Evolutionary conservation across 2,888 invertebrate species (phyloP), one percentile per base, ranked within the genome.

Genomic region (Dermolepida albohirtum): DNA sequence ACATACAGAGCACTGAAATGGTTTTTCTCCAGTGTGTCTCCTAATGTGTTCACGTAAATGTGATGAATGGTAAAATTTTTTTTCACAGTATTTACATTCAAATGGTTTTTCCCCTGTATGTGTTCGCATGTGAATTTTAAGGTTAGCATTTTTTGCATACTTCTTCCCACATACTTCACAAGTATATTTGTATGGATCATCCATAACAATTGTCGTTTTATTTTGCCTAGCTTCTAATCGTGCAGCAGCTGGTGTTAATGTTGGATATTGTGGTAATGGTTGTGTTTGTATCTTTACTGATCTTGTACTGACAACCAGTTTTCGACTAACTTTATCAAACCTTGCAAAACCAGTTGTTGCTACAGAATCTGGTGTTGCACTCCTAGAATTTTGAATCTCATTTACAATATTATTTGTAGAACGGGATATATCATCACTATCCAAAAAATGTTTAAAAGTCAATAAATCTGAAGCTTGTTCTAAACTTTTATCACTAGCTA

Each of bases 101-200:
- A 81, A 82, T 0, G 82, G 82, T 70, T 82, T 82, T 70, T 82
- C 82, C 16, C 81, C 82, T 1, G 82, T 82, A 71, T 82, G 82
- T 5, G 80, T 81, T 62, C 82, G 70, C 78, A 81, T 80, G 67
- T 82, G 82, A 22, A 82, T 80, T 43, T 79, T 77, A 63, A 82
- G 74, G 76, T 82, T 82, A 1, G 82, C 81, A 68, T 81, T 81
- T 73, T 82, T 82, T 27, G 78, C 75, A 65, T 82, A 82, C 34
- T 74, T 78, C 72, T 82, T 82, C 5, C 79, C 79, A 70, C 82
- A 82, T 39, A 79, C 71, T 10, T 74, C 74, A 69, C 82, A 82
- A 8, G 74, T 77, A 67, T 78, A 80, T 34, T 75, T 76, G 70
- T 78, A 78, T 0, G 70, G 54, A 51, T 75, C 71, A n/a, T 39